Evolutionary conservation across 2,113 vertebrate species (phyloP).

Genomic region (Syngnathus floridae): DNA sequence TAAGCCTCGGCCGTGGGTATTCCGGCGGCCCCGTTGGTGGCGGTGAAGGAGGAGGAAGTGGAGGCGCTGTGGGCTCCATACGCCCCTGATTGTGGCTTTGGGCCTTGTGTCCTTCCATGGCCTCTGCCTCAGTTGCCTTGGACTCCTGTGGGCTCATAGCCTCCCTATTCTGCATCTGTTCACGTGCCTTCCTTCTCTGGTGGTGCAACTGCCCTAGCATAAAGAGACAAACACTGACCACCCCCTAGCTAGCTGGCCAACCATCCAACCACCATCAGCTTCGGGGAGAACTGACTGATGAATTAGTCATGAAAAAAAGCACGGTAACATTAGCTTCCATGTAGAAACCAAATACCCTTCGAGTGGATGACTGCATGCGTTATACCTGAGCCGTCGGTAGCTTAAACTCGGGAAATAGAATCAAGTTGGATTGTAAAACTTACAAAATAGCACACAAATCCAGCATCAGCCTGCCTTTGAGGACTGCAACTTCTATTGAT

Average conservation of each 20-base stretch:
- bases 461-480: slow-evolving; percentile 8
- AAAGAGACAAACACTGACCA: slow-evolving; percentile 25
- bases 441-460: slow-evolving; percentile 12
- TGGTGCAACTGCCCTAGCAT: slow-evolving; percentile 56
- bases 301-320: slow-evolving; percentile 78
- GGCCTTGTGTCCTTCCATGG: slow-evolving; percentile 48
- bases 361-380: slow-evolving; percentile 52
- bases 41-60: slow-evolving; percentile 55
- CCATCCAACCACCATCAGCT: slow-evolving; percentile 33
- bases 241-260: slow-evolving; percentile 12
- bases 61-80: slow-evolving; percentile 60
- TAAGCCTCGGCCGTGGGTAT: slow-evolving; percentile 75
- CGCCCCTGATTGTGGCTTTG: slow-evolving; percentile 37
- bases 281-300: slow-evolving; percentile 44
- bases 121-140: slow-evolving; percentile 59
- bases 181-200: slow-evolving; percentile 45
- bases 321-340: slow-evolving; percentile 68
- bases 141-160: slow-evolving; percentile 69
- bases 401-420: slow-evolving; percentile 36
- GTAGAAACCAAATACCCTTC: slow-evolving; percentile 63
- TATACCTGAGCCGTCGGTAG: slow-evolving; percentile 57
- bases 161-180: slow-evolving; percentile 67
- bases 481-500: slow-evolving; percentile 7
- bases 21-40: slow-evolving; percentile 43
- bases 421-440: slow-evolving; percentile 25